Base-by-base conservation (phyloP, 1,140 invertebrate species). In the Holotrichia oblita region DNA sequence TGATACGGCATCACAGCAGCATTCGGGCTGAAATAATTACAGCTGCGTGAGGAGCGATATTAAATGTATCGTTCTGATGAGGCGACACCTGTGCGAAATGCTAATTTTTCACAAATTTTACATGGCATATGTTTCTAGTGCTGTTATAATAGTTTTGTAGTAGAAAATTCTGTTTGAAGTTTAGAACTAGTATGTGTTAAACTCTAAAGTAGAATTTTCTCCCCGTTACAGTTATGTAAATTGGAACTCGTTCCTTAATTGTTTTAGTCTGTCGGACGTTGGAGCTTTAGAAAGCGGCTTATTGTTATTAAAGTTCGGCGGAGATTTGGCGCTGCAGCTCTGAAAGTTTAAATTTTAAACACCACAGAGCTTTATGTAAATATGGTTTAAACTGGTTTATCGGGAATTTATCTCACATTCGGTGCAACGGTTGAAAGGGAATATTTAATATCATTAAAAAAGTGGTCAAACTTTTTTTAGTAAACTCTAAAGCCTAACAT, bases 341-440 rank as follows among this genome's bases (percentile, higher is more conserved):
- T 55, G 14, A 14, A 55, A 55, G 48, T 55, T 55, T 55, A 55
- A 55, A 55, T 55, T 55, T 55, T n/a, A 55, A 17, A 17, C 48
- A 55, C n/a, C 48, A 14, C 6, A 14, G 48, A 55, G 1, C 48
- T 55, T 55, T 55, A 55, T 55, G 48, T 55, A 55, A 55, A 55
- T 55, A 17, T 17, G 6, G 12, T 14, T 17, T 55, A 55, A 55
- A 55, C 48, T 55, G 14, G 48, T 17, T 55, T 55, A 55, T 55
- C 14, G 14, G n/a, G 4, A 55, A n/a, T 55, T 55, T 55, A 55
- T 55, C 14, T 55, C 14, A 34, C 27, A 34, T 34, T 34, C 27
- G 27, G 27, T 34, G 27, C 27, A 34, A 34, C 27, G 27, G 27
- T n/a, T n/a, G n/a, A n/a, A n/a, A n/a, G n/a, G n/a, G n/a, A n/a